Base-by-base conservation (phyloP, 2,113 vertebrate species). In the Oryzias curvinotus region DNA sequence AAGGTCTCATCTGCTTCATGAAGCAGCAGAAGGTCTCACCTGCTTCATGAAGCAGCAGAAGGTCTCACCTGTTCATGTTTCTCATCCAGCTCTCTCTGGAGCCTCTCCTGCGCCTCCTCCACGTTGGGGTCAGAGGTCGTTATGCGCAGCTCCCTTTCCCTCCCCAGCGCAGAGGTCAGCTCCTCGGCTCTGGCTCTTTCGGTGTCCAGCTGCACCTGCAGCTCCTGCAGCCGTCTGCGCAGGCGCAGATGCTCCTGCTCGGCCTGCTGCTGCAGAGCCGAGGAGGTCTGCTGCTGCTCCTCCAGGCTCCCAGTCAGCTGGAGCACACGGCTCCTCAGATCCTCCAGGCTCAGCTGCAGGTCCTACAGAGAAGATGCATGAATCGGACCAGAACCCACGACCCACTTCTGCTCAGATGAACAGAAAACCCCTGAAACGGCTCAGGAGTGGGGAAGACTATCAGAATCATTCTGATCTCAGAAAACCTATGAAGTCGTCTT, bases 161-260 rank as follows among this genome's bases (percentile, higher is more conserved):
- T 91, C 62, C 92, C 93, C 14, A 98, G 83, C 1, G 92, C 90
- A 4, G 85, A 78, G 57, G 85, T 92, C 86, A 98, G 87, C 85
- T 98, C 97, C 0, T 45, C 85, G 58, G 91, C 83, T 30, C 89
- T 93, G 57, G 91, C 88, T 71, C 80, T 92, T 81, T 96, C 94
- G 0, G 95, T 93, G 1, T 97, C 96, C 66, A 98, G 91, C 59
- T 95, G 94, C 36, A 96, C 92, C 71, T 95, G 93, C 55, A 98
- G 93, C 86, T 98, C 93, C 58, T 92, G 89, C 58, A 84, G 92
- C 28, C 74, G 92, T 62, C 89, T 85, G 47, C 51, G 89, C 52
- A 95, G 93, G 85, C 5, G 88, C 63, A 56, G 87, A 16, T 69
- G 90, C 25, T 93, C 93, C 74, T 92, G 91, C 41, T 94, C 92